Percentiles rank a stretch among this genome's conserved stretches.
Conservation (phyloP, 1,140 invertebrate species). For the Antheraea mylitta region DNA sequence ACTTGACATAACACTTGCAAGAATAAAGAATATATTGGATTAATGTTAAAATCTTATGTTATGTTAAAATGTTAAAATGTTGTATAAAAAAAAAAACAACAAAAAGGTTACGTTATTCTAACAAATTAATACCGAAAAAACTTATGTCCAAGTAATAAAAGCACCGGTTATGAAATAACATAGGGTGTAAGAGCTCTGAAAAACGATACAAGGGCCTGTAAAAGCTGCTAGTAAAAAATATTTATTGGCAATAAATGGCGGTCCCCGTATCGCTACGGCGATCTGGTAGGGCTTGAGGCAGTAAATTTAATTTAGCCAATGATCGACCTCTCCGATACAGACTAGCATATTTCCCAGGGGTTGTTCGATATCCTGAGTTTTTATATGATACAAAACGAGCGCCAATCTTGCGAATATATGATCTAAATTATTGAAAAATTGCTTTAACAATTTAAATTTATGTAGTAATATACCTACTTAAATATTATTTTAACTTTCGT, state of each 20-base stretch:
- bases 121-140: constrained; percentile 26
- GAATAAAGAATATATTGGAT: not conserved
- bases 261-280: constrained; percentile 38
- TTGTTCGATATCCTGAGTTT: constrained; percentile 8
- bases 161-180: constrained; percentile 28
- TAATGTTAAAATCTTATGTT: not conserved
- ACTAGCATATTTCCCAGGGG: constrained; percentile 25
- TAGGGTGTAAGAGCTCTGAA: constrained; percentile 24
- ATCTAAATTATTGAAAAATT: not conserved
- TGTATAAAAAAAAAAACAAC: not conserved
- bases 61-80: too few relatives aligned
- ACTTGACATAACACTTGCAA: too few relatives aligned
- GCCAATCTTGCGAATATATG: not conserved
- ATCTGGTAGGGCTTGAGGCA: constrained; percentile 39
- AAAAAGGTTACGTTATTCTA: not conserved
- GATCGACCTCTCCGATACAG: constrained; percentile 28
- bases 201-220: constrained; percentile 35
- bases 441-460: too few relatives aligned
- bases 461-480: too few relatives aligned
- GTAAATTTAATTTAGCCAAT: constrained; percentile 50
- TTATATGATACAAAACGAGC: not conserved
- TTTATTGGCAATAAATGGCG: constrained; percentile 51
- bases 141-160: constrained; percentile 21
- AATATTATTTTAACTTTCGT: too few relatives aligned
- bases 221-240: constrained; percentile 49